Percentiles rank a stretch among this genome's conserved stretches.
phyloP scores from a whole-genome alignment of 2,797 vertebrate genomes.

The Pipistrellus pygmaeus region DNA sequence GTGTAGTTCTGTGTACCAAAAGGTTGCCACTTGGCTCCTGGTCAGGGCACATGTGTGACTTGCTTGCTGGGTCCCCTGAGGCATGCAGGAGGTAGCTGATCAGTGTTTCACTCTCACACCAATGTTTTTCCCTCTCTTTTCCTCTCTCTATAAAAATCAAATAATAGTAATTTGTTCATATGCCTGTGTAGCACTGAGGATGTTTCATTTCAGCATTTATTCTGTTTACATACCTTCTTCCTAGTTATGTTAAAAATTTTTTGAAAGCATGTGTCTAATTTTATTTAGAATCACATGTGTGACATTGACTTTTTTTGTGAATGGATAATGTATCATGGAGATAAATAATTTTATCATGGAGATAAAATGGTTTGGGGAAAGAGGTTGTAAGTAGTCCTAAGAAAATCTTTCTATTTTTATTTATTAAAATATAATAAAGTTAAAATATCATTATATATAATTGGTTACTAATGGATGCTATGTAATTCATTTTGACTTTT shows the following conservation, averaged over 20 bases:
- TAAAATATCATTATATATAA: not conserved
- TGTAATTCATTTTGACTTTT: constrained; percentile 29
- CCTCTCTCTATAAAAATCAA: not conserved
- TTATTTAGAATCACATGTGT: not conserved
- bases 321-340: not conserved
- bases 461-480: not conserved
- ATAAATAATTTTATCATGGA: not conserved
- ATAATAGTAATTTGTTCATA: not conserved
- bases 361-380: not conserved
- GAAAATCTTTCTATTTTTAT: constrained; percentile 44
- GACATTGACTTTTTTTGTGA: constrained; percentile 9
- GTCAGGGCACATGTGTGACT: too few species aligned
- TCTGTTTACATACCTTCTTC: not conserved
- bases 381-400: not conserved
- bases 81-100: too few species aligned
- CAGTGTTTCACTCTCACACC: too few species aligned
- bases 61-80: too few species aligned
- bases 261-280: not conserved
- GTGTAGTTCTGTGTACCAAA: too few species aligned
- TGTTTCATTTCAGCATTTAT: not conserved
- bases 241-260: constrained; percentile 37
- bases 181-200: not conserved
- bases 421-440: not conserved
- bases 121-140: not conserved
- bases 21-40: too few species aligned